Evolutionary conservation across 2,888 invertebrate species (phyloP).

Genomic region (Melanchra persicariae): DNA sequence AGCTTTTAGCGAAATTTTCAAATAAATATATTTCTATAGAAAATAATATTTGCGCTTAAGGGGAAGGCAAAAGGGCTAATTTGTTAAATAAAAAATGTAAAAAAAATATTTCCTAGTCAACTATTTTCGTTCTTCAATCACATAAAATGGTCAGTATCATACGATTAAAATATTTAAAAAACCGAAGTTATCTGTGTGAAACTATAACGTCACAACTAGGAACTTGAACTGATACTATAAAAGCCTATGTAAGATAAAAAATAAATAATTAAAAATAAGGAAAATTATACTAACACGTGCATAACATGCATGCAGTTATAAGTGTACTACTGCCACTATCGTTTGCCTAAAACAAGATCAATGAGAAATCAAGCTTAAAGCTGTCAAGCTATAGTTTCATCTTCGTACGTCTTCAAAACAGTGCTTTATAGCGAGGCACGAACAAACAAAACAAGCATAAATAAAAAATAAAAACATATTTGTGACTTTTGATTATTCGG

Average conservation of each 20-base stretch:
- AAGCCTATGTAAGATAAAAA: background rate
- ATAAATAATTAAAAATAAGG: background rate
- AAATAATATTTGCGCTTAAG: conserved; percentile 22
- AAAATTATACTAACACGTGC: background rate
- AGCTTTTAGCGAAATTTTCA: conserved; percentile 18
- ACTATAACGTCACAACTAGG: background rate
- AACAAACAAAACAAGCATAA: conserved; percentile 1
- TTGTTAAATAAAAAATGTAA: background rate
- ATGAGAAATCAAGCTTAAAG: background rate
- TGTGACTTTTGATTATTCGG: background rate
- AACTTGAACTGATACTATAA: background rate
- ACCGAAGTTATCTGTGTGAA: background rate
- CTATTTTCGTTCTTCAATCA: background rate
- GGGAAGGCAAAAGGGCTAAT: background rate
- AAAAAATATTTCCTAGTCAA: too few species aligned
- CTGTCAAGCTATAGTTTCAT: conserved; percentile 1
- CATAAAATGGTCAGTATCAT: background rate
- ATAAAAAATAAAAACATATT: conserved; percentile 18
- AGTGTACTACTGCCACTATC: background rate
- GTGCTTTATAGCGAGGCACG: background rate
- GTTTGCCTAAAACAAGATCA: background rate
- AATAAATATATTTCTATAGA: conserved; percentile 13
- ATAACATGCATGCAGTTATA: conserved; percentile 3
- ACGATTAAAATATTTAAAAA: background rate
- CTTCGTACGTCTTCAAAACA: background rate